Evolutionary conservation across 2,113 vertebrate genomes (phyloP), one percentile per base, ranked within the genome.

Genomic region (Strix aluco): DNA sequence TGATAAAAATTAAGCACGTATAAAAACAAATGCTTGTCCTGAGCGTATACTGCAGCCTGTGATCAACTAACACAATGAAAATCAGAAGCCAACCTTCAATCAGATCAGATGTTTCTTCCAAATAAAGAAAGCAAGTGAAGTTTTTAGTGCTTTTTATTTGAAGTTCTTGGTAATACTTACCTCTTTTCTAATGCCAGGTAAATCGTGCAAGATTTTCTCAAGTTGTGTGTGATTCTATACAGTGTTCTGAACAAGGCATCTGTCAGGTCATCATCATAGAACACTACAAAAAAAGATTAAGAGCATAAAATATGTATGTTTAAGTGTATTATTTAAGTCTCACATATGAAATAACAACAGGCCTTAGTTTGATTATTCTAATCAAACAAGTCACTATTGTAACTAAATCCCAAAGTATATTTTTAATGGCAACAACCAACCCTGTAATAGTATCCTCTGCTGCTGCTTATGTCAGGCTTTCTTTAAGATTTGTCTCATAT

Each of bases 241-340:
- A 99, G 92, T 0, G 98, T 99, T 92, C 96, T 97, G 97, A 99
- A 99, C 27, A 99, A 92, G 10, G 98, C 99, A 13, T 99, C 98
- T 0, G 99, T 99, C 55, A 99, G 96, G 55, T 99, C 98, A 7
- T 99, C 99, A 1, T 99, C 99, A 13, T 99, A 99, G 92, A 99
- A 99, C 73, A 99, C 99, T 99, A 52, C 2, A 32, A 75, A 52
- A 96, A 20, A 57, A 95, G 7, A 55, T 23, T 4, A 67, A 34
- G 16, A 90, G 27, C 38, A 91, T 16, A 29, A 42, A 32, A 36
- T 21, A 27, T 1, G 2, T 54, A 47, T 13, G 11, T 66, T 77
- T 34, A 77, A 42, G 8, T 29, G 7, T 58, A 38, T 9, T 65
- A 72, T 27, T 38, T 29, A 77, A 79, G 36, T 26, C 46, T 88